phyloP scores from a whole-genome alignment of 2,888 invertebrate species.

The Hyles lineata region DNA sequence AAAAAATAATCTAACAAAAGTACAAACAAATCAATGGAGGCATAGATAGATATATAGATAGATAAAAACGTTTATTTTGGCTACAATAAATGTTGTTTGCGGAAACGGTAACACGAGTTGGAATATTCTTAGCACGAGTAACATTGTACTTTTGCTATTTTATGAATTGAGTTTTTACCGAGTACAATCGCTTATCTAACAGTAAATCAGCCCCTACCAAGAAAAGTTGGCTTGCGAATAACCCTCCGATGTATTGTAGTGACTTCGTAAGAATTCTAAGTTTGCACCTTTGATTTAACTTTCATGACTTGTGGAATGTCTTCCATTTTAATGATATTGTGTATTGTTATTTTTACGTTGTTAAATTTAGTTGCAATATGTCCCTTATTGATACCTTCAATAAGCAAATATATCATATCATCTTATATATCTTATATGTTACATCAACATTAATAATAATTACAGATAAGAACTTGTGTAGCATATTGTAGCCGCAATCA shows the following conservation, averaged over 20 bases:
- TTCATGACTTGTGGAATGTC: not conserved
- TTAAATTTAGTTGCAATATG: no score
- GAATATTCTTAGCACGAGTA: slow-evolving; percentile 16
- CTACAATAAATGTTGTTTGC: slow-evolving; percentile 25
- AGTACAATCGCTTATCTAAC: slow-evolving; percentile 1
- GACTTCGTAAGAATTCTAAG: not conserved
- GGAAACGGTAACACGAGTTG: slow-evolving; percentile 9
- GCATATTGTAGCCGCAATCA: no score
- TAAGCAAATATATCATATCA: no score
- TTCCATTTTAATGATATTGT: not conserved
- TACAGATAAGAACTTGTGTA: no score
- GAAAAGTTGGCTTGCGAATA: not conserved
- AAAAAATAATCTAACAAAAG: no score
- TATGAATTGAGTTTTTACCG: not conserved
- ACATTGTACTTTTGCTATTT: not conserved
- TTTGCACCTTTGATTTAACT: not conserved
- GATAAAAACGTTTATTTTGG: no score
- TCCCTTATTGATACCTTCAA: no score
- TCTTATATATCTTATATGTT: no score
- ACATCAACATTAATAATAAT: no score
- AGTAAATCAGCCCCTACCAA: slow-evolving; percentile 7
- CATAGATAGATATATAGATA: no score
- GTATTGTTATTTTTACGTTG: no score
- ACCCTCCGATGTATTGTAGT: not conserved
- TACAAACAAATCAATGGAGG: no score